Percentiles rank a stretch among this genome's conserved stretches.
Conservation (phyloP, 2,113 vertebrate species). For the Blennius ocellaris region DNA sequence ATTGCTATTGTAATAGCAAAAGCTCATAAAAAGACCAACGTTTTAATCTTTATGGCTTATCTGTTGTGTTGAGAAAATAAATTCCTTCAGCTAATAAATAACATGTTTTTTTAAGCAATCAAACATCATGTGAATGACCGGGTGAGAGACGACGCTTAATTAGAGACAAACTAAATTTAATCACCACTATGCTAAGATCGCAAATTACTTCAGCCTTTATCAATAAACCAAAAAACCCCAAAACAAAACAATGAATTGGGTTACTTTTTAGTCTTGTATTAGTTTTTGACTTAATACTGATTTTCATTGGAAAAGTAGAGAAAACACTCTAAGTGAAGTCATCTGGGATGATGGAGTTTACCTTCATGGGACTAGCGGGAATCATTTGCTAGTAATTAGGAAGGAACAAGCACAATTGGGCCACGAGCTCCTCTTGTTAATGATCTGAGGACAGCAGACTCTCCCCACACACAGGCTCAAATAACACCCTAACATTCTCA, state of each 20-base stretch:
- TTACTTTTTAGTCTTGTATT: slow-evolving; percentile 33
- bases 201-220: no score
- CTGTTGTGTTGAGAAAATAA: neutral
- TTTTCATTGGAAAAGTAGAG: slow-evolving; percentile 41
- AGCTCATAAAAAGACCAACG: no score
- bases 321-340: slow-evolving; percentile 54
- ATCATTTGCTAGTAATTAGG: slow-evolving; percentile 75
- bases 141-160: no score
- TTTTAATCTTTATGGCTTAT: no score
- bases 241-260: neutral
- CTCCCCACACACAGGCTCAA: slow-evolving; percentile 14
- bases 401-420: slow-evolving; percentile 61
- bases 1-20: no score
- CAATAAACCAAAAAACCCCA: no score
- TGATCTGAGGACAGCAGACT: slow-evolving; percentile 58
- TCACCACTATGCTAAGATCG: no score
- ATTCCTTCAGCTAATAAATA: neutral
- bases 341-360: slow-evolving; percentile 61
- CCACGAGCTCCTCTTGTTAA: slow-evolving; percentile 62
- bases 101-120: no score
- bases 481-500: slow-evolving; percentile 36
- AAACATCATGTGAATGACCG: no score
- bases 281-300: slow-evolving; percentile 36
- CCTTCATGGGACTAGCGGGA: slow-evolving; percentile 67
- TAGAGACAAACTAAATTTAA: no score